A percentile compares a stretch with the other conserved stretches of the same genome.
phyloP scores from a whole-genome alignment of 1,140 invertebrate genomes.

The Orussus abietinus region DNA sequence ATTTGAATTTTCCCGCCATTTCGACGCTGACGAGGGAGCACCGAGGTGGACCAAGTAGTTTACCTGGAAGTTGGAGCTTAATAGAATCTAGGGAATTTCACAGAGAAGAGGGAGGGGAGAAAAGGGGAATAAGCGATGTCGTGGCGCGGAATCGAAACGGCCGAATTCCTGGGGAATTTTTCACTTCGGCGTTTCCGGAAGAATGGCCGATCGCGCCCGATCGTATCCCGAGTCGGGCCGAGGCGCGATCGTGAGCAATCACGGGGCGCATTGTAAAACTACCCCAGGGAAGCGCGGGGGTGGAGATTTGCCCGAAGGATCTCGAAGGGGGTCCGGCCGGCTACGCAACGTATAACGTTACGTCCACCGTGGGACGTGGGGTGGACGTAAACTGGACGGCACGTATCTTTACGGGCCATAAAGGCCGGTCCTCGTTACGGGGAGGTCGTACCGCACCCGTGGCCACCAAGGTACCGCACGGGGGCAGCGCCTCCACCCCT shows the following conservation, averaged over 20 bases:
- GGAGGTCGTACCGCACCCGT: constrained; percentile 41
- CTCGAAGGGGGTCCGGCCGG: constrained; percentile 29
- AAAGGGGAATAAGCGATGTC: no score
- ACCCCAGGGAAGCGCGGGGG: constrained; percentile 33
- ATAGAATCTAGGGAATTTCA: no score
- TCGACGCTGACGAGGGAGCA: no score
- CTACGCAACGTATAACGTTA: constrained; percentile 30
- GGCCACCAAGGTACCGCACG: constrained; percentile 46
- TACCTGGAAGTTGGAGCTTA: no score
- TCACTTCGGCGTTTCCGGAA: not conserved
- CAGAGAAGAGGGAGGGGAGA: no score
- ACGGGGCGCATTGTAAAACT: constrained; percentile 46
- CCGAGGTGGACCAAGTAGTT: no score
- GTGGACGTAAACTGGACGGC: constrained; percentile 46
- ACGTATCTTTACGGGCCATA: constrained; percentile 54
- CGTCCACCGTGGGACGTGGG: constrained; percentile 15
- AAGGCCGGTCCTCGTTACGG: constrained; percentile 50
- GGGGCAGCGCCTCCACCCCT: constrained; percentile 15
- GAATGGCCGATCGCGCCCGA: no score
- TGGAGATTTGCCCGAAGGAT: constrained; percentile 34
- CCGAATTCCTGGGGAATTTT: no score
- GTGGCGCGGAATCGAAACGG: no score
- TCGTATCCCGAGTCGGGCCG: no score
- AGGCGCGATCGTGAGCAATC: constrained; percentile 46
- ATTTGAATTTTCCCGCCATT: no score